These are phyloP conservation scores for Nannoperca obscura DNA, from an alignment of 2,797 vertebrate species.

Conservation along the genomic window DNA sequence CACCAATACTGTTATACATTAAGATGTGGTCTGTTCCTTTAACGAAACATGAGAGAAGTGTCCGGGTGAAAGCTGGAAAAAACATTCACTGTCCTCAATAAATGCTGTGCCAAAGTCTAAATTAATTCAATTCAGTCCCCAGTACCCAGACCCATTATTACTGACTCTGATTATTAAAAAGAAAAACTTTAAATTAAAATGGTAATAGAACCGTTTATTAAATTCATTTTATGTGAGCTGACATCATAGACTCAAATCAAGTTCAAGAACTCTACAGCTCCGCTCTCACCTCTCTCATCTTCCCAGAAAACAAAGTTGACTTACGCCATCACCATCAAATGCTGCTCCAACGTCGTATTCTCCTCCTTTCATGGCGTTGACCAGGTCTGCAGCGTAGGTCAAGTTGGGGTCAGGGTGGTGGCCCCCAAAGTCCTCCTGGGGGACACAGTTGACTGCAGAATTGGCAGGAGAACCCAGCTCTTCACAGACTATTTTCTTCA, in stretches of 20 bases:
- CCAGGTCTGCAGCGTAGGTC: conserved; percentile 96
- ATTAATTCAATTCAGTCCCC: neutral
- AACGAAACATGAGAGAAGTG: conserved; percentile 1
- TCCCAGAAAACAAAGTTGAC: conserved; percentile 34
- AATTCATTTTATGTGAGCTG: conserved; percentile 26
- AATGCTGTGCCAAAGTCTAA: conserved; percentile 13
- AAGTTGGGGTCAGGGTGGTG: conserved; percentile 99
- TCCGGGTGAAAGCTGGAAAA: neutral
- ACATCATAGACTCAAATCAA: conserved; percentile 32
- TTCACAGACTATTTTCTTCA: conserved; percentile 97
- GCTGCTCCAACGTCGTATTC: conserved; percentile 97
- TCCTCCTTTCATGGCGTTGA: conserved; percentile 95
- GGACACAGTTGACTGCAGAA: conserved; percentile 94
- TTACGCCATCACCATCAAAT: conserved; percentile 98
- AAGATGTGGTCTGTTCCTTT: neutral
- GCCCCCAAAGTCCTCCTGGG: conserved; percentile 96
- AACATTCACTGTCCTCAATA: conserved; percentile 30
- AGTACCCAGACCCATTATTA: neutral
- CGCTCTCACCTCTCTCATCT: neutral
- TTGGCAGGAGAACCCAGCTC: conserved; percentile 95
- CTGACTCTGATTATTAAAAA: conserved; percentile 11
- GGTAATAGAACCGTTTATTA: conserved; percentile 23
- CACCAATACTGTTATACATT: neutral
- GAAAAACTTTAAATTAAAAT: conserved; percentile 3
- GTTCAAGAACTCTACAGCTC: conserved; percentile 13